Evolutionary conservation across 2,888 invertebrate genomes (phyloP).

Genomic region (Dasysyrphus tricinctus): DNA sequence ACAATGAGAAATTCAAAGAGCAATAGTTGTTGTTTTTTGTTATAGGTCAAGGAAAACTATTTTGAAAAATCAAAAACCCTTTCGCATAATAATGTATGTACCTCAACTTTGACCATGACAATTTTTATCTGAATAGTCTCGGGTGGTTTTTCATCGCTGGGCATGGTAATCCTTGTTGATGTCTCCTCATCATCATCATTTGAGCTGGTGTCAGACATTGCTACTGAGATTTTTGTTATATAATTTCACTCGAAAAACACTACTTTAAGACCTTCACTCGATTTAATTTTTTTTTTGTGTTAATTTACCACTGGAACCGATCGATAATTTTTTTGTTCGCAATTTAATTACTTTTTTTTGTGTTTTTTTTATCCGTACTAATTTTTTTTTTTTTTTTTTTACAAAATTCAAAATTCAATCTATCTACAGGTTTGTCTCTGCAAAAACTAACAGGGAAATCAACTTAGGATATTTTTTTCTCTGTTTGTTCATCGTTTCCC

Average conservation of each 20-base stretch:
- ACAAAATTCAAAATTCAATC: constrained; percentile 42
- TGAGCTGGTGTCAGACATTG: constrained; percentile 56
- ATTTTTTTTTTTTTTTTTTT: constrained; percentile 31
- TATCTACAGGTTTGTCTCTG: constrained; percentile 63
- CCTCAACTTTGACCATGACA: constrained; percentile 65
- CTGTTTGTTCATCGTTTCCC: constrained; percentile 34
- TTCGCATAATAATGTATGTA: constrained; percentile 8
- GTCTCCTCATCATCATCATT: constrained; percentile 54
- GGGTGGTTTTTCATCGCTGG: constrained; percentile 37
- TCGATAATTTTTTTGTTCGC: neutral
- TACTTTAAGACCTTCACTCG: constrained; percentile 17
- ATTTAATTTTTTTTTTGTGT: neutral
- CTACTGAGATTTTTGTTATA: constrained; percentile 32
- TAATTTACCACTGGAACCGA: constrained; percentile 13
- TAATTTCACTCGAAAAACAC: constrained; percentile 32
- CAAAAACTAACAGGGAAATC: constrained; percentile 68
- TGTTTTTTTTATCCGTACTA: neutral
- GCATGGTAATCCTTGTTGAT: constrained; percentile 33
- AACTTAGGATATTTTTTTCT: constrained; percentile 37
- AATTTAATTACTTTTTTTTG: neutral
- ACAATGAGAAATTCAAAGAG: neutral
- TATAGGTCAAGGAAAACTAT: neutral
- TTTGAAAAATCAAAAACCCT: neutral
- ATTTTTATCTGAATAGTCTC: constrained; percentile 62
- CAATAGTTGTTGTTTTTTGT: neutral